Evolutionary conservation across 1,140 invertebrate genomes (phyloP), one percentile per base, ranked within the genome.

Genomic region (Scaptomyza graminum): DNA sequence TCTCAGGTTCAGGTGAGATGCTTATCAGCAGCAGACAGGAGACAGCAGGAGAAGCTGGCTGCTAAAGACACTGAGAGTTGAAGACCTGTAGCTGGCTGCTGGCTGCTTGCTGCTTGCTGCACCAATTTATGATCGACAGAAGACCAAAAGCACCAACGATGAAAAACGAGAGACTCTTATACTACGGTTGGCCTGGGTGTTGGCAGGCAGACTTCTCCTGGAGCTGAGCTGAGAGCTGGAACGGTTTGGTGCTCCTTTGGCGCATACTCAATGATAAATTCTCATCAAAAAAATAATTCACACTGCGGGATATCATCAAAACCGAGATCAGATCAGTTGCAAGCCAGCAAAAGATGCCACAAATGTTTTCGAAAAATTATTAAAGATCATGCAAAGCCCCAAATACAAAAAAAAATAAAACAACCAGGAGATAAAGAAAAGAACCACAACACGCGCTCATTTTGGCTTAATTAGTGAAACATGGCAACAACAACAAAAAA

Each of bases 51-150:
- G 59, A 49, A 65, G 52, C 68, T 16, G 46, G 49, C 31, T 34
- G 8, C 28, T 7, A 31, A 31, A 31, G 28, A 31, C 28, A 31
- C 28, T 5, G 28, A 31, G 18, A 61, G 37, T 41, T 41, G 12
- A 50, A 50, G 55, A 69, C 60, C 66, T 43, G 76, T 63, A 62
- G 55, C 74, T 81, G 62, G 12, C 12, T 41, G 37, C n/a, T 41
- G 37, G 37, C 41, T 74, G 72, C 71, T 63, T 62, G 55, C 74
- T 81, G 37, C n/a, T 41, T 12, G 37, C 41, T 74, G 72, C 82
- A 88, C 83, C 83, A 88, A 88, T 88, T 88, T 88, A 88, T 88
- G 83, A 88, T 88, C 83, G 83, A 88, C 83, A 88, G 67, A 82
- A 59, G 52, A 47, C 65, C 55, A 49, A 67, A 74, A 62, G 49